Conservation (phyloP, 2,113 vertebrate genomes). For the Dicerorhinus sumatrensis region DNA sequence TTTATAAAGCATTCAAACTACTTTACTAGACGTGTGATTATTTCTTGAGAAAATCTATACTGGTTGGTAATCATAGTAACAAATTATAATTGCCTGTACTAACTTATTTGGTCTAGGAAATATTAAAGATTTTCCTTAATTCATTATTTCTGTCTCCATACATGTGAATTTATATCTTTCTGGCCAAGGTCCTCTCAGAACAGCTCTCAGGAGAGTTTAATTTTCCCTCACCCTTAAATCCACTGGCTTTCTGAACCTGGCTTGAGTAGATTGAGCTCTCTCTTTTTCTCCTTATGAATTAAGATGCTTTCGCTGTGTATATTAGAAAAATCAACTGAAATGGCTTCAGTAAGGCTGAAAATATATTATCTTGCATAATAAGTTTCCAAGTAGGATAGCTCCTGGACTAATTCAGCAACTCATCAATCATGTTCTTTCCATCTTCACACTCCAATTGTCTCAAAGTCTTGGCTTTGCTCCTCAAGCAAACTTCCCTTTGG, state of each 20-base stretch:
- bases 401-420: background rate
- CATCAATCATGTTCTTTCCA: background rate
- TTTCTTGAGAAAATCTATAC: background rate
- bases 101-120: background rate
- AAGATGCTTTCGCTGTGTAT: background rate
- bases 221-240: background rate
- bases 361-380: background rate
- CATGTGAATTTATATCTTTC: constrained; percentile 21
- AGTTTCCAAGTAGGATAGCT: background rate
- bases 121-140: background rate
- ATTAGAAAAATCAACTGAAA: background rate
- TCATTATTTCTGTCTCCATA: background rate
- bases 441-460: background rate
- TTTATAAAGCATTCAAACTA: background rate
- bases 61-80: background rate
- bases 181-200: background rate
- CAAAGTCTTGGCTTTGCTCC: background rate
- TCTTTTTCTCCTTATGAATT: background rate
- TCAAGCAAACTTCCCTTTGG: background rate
- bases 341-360: background rate
- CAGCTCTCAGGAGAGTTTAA: background rate
- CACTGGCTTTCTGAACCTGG: background rate
- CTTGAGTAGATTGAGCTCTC: background rate
- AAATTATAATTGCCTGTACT: background rate
- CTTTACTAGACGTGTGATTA: background rate